phyloP scores from a whole-genome alignment of 2,797 vertebrate species.

The Chelon labrosus region DNA sequence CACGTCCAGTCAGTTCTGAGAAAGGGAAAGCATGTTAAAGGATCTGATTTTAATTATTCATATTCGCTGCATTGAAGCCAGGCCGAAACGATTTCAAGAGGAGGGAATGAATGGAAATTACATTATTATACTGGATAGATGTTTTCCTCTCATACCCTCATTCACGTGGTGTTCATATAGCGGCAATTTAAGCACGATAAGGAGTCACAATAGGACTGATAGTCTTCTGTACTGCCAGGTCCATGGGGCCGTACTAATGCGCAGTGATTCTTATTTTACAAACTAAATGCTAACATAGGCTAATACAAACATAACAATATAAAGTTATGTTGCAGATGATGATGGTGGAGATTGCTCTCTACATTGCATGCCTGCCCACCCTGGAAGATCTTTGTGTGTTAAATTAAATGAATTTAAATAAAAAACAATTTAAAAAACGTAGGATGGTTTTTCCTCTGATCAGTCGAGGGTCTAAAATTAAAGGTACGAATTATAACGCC shows the following conservation, averaged over 20 bases:
- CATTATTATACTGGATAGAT: background rate
- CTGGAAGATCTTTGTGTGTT: background rate
- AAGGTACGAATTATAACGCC: background rate
- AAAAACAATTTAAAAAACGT: too few relatives aligned
- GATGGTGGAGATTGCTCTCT: background rate
- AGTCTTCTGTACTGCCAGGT: background rate
- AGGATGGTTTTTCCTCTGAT: background rate
- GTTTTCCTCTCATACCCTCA: conserved; percentile 2
- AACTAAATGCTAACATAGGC: conserved; percentile 1
- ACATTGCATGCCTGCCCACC: background rate
- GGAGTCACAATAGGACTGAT: background rate
- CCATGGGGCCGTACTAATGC: background rate
- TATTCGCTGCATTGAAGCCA: conserved; percentile 9
- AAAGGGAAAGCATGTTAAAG: conserved; percentile 11
- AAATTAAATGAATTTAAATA: too few relatives aligned
- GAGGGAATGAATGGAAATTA: conserved; percentile 25
- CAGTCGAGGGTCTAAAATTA: background rate
- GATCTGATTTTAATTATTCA: conserved; percentile 35
- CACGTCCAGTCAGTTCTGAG: conserved; percentile 5
- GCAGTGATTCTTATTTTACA: background rate
- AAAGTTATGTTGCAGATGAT: background rate
- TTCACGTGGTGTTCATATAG: background rate
- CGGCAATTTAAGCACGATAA: background rate
- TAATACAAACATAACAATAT: conserved; percentile 1
- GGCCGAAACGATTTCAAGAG: conserved; percentile 21